Evolutionary conservation across 1,140 invertebrate genomes (phyloP).

Genomic region (Acromyrmex charruanus): DNA sequence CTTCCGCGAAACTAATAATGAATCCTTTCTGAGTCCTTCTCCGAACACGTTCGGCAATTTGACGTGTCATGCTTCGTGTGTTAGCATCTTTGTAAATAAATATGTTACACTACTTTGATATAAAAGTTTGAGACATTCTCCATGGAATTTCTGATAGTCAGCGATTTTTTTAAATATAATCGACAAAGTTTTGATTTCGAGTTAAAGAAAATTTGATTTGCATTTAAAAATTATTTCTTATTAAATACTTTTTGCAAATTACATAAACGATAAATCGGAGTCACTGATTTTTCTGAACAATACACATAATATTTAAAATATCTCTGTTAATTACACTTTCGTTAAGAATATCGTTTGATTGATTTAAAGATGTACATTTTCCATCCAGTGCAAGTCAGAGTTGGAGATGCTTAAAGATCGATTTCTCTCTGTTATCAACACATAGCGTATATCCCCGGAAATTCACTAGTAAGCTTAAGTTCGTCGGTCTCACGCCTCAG

Average conservation of each 20-base stretch:
- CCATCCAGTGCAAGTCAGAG: background rate
- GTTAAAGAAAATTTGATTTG: background rate
- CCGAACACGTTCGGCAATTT: constrained; percentile 20
- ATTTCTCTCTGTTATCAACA: constrained; percentile 39
- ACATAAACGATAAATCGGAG: background rate
- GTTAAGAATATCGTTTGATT: background rate
- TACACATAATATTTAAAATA: constrained; percentile 6
- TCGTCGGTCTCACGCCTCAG: constrained; percentile 56
- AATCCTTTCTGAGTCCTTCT: constrained; percentile 19
- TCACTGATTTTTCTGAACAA: background rate
- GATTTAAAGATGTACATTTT: background rate
- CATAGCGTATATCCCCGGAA: background rate
- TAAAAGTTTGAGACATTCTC: background rate
- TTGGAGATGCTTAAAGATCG: constrained; percentile 13
- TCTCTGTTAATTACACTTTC: background rate
- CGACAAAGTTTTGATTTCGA: background rate
- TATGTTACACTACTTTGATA: background rate
- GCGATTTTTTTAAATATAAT: background rate
- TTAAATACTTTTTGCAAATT: background rate
- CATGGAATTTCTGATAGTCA: background rate
- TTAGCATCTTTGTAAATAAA: background rate
- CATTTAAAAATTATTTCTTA: background rate
- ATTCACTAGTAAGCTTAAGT: constrained; percentile 9
- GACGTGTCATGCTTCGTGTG: background rate
- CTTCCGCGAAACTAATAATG: background rate